Percentiles rank a stretch among this genome's conserved stretches.
phyloP scores from a whole-genome alignment of 2,113 vertebrate species.

The Dasypus novemcinctus region DNA sequence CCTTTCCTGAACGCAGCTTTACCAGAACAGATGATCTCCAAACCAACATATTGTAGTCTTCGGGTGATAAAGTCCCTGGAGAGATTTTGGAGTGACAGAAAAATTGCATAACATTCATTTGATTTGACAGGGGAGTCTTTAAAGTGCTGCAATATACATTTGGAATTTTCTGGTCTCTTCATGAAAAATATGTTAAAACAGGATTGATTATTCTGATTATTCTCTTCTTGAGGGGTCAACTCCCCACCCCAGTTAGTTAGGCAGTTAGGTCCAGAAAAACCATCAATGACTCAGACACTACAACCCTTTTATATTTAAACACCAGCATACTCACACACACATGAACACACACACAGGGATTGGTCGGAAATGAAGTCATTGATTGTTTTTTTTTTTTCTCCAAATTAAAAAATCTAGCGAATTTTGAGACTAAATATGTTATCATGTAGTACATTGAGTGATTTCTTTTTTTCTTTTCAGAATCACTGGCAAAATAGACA shows the following conservation, averaged over 20 bases:
- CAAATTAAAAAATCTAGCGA: neutral
- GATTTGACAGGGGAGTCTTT: neutral
- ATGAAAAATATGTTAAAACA: neutral
- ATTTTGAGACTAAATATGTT: neutral
- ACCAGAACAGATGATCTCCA: neutral
- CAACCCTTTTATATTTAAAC: neutral
- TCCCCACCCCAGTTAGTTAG: neutral
- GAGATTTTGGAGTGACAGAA: conserved; percentile 8
- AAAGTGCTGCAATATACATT: neutral
- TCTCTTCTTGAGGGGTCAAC: neutral
- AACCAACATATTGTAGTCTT: neutral
- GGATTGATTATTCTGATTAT: neutral
- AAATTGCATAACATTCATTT: neutral
- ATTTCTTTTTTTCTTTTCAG: neutral
- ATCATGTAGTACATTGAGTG: neutral
- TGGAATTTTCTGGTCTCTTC: neutral
- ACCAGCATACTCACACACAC: neutral
- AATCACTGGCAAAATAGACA: neutral
- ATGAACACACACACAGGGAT: neutral
- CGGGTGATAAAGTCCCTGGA: neutral
- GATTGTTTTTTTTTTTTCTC: neutral
- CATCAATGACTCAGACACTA: neutral
- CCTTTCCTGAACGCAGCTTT: neutral
- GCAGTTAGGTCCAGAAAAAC: neutral
- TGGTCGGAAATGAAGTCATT: neutral